These are phyloP conservation scores for Cataglyphis albicans DNA, from an alignment of 2,888 invertebrate genomes.

Conservation along the genomic window DNA sequence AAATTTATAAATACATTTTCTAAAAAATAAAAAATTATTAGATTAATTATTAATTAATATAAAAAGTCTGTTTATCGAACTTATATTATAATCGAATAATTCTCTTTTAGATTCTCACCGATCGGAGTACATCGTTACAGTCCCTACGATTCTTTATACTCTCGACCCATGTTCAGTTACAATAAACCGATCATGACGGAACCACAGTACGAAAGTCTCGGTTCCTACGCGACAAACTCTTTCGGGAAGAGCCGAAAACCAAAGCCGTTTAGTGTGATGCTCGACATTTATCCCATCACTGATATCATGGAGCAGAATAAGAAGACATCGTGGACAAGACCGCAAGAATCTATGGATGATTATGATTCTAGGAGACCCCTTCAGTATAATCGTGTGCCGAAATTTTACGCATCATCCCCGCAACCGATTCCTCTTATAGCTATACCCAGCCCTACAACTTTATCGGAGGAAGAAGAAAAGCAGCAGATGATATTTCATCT, in stretches of 20 bases:
- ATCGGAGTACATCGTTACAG: slow-evolving; percentile 80
- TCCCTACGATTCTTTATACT: slow-evolving; percentile 77
- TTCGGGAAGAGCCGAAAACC: slow-evolving; percentile 78
- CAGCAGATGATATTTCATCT: slow-evolving; percentile 89
- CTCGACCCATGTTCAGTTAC: slow-evolving; percentile 74
- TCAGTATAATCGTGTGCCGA: slow-evolving; percentile 73
- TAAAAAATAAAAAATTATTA: background rate
- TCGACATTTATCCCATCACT: slow-evolving; percentile 89
- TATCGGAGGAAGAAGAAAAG: slow-evolving; percentile 81
- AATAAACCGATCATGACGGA: slow-evolving; percentile 67
- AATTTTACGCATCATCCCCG: slow-evolving; percentile 66
- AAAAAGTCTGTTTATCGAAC: background rate
- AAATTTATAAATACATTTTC: background rate
- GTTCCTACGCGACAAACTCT: slow-evolving; percentile 63
- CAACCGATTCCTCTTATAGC: slow-evolving; percentile 74
- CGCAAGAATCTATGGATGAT: slow-evolving; percentile 71
- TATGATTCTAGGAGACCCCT: slow-evolving; percentile 77
- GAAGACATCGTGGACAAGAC: slow-evolving; percentile 73
- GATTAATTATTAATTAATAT: background rate
- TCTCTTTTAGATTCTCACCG: slow-evolving; percentile 81
- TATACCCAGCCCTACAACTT: slow-evolving; percentile 68
- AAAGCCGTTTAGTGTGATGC: slow-evolving; percentile 89
- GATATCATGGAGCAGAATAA: slow-evolving; percentile 81
- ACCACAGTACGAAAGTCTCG: slow-evolving; percentile 74
- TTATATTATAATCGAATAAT: background rate